Conservation (phyloP, 2,113 vertebrate species). For the Takifugu flavidus region DNA sequence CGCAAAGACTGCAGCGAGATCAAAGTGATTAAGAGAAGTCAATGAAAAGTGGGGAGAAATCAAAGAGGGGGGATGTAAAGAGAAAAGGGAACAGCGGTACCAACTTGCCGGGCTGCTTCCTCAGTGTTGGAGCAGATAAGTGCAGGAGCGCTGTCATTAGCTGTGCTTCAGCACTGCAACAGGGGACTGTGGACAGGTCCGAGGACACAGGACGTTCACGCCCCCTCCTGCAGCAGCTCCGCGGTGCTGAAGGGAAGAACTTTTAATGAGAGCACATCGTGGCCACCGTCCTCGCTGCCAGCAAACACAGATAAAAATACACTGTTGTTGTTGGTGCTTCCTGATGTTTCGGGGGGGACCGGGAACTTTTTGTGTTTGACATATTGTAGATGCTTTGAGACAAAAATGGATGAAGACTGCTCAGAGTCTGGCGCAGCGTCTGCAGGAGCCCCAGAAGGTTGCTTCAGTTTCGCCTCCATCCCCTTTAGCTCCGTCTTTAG, state of each 20-base stretch:
- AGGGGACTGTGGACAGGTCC: slow-evolving; percentile 14
- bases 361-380: no score
- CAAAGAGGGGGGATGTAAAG: slow-evolving; percentile 13
- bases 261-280: slow-evolving; percentile 14
- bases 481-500: no score
- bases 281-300: no score
- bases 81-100: slow-evolving; percentile 8
- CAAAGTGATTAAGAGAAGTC: neutral
- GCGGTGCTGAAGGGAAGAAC: neutral
- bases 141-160: slow-evolving; percentile 40
- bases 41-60: slow-evolving; percentile 14
- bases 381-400: no score
- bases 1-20: no score
- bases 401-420: no score
- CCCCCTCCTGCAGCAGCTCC: slow-evolving; percentile 4
- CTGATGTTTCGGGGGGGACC: no score
- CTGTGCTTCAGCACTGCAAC: slow-evolving; percentile 31
- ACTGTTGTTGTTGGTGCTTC: no score
- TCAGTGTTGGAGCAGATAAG: slow-evolving; percentile 25
- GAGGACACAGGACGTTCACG: slow-evolving; percentile 34
- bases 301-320: no score
- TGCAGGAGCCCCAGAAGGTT: slow-evolving; percentile 50
- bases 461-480: slow-evolving; percentile 47
- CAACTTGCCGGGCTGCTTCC: slow-evolving; percentile 6
- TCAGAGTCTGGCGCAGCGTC: neutral